These are phyloP conservation scores for Phymorhynchus buccinoides DNA, from an alignment of 1,140 invertebrate species.

Conservation along the genomic window DNA sequence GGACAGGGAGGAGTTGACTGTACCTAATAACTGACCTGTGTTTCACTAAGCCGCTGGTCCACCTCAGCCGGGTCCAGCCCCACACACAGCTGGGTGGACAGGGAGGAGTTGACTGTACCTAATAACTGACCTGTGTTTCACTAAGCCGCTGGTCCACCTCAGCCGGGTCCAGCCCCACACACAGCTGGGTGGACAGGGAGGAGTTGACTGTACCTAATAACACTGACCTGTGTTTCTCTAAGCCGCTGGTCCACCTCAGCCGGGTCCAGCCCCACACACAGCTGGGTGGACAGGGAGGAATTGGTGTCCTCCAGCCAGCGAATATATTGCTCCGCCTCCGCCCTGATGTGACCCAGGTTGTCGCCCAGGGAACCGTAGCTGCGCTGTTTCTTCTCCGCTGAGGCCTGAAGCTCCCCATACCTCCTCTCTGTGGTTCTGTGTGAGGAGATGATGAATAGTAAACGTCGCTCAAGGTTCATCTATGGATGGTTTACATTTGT, in stretches of 20 bases:
- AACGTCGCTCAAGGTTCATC: too few relatives aligned
- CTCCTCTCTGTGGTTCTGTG: slow-evolving; percentile 56
- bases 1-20: slow-evolving; percentile 60
- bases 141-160: background rate
- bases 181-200: too few relatives aligned
- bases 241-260: slow-evolving; percentile 56
- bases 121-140: background rate
- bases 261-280: slow-evolving; percentile 80
- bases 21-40: slow-evolving; percentile 51
- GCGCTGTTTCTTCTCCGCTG: slow-evolving; percentile 49
- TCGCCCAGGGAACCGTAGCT: slow-evolving; percentile 49
- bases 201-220: too few relatives aligned
- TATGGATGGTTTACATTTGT: too few relatives aligned
- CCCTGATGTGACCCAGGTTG: slow-evolving; percentile 58
- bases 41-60: slow-evolving; percentile 57
- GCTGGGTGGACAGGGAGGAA: slow-evolving; percentile 75
- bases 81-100: slow-evolving; percentile 78
- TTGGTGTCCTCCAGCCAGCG: slow-evolving; percentile 87
- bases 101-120: slow-evolving; percentile 77
- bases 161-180: too few relatives aligned
- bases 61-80: slow-evolving; percentile 77
- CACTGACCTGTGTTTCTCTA: slow-evolving; percentile 60
- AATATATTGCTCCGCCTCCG: slow-evolving; percentile 75
- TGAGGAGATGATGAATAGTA: background rate
- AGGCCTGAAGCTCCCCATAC: slow-evolving; percentile 49